Conservation (phyloP, 1,140 invertebrate species). For the Achatina immaculata region DNA sequence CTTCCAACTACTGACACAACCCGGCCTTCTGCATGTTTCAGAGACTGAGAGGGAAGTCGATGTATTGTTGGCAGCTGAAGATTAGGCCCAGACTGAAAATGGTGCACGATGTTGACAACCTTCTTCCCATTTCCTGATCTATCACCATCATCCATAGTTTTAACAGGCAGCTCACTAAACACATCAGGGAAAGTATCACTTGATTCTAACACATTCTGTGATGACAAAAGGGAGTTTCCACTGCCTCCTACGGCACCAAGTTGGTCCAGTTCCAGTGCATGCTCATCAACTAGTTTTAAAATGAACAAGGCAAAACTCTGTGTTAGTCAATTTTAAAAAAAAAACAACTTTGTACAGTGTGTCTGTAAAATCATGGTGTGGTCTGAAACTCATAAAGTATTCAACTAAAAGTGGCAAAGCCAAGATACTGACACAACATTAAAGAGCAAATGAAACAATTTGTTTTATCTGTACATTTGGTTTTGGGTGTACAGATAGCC, state of each 20-base stretch:
- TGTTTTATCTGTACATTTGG: too few relatives aligned
- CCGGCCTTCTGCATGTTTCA: slow-evolving; percentile 39
- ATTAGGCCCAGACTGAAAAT: slow-evolving; percentile 29
- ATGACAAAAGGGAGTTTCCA: background rate
- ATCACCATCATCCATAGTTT: background rate
- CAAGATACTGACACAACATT: too few relatives aligned
- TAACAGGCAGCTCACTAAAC: background rate
- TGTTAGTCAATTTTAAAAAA: too few relatives aligned
- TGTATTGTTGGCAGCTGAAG: slow-evolving; percentile 32
- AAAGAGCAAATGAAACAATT: too few relatives aligned
- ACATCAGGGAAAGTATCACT: slow-evolving; percentile 19
- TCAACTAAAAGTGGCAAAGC: too few relatives aligned
- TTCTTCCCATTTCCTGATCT: slow-evolving; percentile 10
- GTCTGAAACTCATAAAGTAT: too few relatives aligned
- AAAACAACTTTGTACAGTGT: too few relatives aligned
- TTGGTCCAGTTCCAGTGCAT: slow-evolving; percentile 40
- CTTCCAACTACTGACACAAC: slow-evolving; percentile 17
- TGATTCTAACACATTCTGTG: slow-evolving; percentile 11
- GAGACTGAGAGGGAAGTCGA: slow-evolving; percentile 29
- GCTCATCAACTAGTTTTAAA: slow-evolving; percentile 48
- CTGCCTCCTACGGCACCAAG: slow-evolving; percentile 44
- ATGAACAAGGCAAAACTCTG: too few relatives aligned
- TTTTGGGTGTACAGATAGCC: too few relatives aligned
- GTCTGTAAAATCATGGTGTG: too few relatives aligned
- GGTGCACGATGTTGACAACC: slow-evolving; percentile 13